Evolutionary conservation across 1,140 invertebrate species (phyloP), one percentile per base, ranked within the genome.

Genomic region (Philotrypesis tridentata): DNA sequence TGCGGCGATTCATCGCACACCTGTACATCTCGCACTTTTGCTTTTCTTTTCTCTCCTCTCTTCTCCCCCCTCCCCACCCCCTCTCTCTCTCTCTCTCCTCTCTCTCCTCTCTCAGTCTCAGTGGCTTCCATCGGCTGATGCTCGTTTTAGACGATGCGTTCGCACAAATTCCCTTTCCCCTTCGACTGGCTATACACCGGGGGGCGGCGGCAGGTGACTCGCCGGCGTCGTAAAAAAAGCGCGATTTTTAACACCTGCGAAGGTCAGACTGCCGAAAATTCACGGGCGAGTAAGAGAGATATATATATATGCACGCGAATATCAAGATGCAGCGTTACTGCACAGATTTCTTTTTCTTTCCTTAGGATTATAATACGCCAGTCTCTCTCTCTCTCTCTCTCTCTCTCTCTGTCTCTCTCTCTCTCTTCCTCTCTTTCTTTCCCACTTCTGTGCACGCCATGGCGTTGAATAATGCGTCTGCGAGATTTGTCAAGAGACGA

Each of bases 211-310:
- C 83, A 68, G 27, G 84, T 84, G 78, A 82, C 82, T 40, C 67
- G 61, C 33, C 63, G 33, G 48, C 23, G 48, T 48, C 27, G 73
- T 65, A 67, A 70, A 68, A n/a, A 89, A 88, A 88, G 87, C 87
- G 88, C 85, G 87, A 88, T 88, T 89, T 89, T 89, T 89, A 88
- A 87, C 88, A 88, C 87, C 85, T 86, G 77, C 81, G 87, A 88
- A 88, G 87, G 88, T 76, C 67, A 37, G 48, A 5, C 48, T 17
- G 21, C 83, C 81, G 78, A 87, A 86, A 86, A 72, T 80, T 80
- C 60, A 29, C 48, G 68, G 48, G n/a, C 40, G 33, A 8, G 8
- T 8, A 8, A 5, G 3, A 37, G 3, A 37, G 3, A 37, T 37
- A 37, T 37, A 37, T 37, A 43, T 7, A 43, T 43, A 12, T 43